phyloP scores from a whole-genome alignment of 2,888 invertebrate species.

The Polia nebulosa region DNA sequence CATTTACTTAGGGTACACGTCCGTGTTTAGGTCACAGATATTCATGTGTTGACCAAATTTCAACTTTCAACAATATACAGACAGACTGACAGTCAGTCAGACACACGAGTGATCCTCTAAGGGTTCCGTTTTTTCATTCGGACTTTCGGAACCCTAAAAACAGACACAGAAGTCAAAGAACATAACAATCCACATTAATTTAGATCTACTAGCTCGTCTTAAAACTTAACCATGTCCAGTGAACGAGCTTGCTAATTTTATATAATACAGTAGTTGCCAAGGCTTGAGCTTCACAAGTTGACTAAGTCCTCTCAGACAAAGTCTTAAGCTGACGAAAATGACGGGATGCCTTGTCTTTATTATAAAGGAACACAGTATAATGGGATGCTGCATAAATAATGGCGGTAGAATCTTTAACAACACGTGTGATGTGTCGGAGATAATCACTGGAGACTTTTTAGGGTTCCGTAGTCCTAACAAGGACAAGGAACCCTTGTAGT shows the following conservation, averaged over 20 bases:
- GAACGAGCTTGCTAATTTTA: constrained; percentile 26
- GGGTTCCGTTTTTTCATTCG: no score
- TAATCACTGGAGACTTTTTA: neutral
- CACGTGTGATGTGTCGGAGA: constrained; percentile 7
- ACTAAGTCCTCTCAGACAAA: constrained; percentile 53
- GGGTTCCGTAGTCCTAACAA: no score
- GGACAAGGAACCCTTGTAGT: no score
- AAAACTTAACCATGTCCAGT: constrained; percentile 19
- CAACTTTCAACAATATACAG: no score
- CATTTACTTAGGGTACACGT: no score
- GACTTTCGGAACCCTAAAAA: no score
- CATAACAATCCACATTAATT: constrained; percentile 26
- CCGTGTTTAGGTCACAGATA: no score
- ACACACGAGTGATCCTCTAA: no score
- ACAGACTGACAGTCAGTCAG: no score
- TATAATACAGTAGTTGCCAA: constrained; percentile 29
- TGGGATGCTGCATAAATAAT: constrained; percentile 50
- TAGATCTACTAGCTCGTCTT: neutral
- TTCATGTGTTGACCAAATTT: no score
- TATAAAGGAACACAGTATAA: constrained; percentile 53
- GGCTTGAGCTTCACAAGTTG: constrained; percentile 44
- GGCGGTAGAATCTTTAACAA: constrained; percentile 3
- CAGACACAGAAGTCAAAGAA: neutral
- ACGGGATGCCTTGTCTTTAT: constrained; percentile 38
- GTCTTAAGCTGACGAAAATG: constrained; percentile 53